phyloP scores from a whole-genome alignment of 1,140 invertebrate species.

The Pogonomyrmex californicus region DNA sequence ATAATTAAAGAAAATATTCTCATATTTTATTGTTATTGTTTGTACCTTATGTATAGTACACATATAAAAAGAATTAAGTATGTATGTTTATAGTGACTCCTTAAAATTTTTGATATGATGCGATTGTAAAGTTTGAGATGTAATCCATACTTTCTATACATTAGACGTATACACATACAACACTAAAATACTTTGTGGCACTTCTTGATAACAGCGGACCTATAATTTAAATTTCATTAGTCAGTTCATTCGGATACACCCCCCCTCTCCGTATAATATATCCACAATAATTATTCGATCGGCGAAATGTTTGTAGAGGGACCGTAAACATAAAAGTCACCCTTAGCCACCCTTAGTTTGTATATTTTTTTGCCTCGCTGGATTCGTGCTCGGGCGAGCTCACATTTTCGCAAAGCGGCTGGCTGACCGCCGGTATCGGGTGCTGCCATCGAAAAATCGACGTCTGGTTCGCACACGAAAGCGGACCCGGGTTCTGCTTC shows the following conservation, averaged over 20 bases:
- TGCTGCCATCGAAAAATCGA: conserved; percentile 55
- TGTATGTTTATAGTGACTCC: not conserved
- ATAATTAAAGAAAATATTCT: not conserved
- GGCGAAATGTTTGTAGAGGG: conserved; percentile 19
- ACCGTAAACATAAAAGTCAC: conserved; percentile 53
- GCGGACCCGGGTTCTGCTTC: not conserved
- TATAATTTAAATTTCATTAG: conserved; percentile 31
- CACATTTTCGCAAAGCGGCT: conserved; percentile 52
- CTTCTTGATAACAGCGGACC: not conserved
- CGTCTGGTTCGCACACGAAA: conserved; percentile 39
- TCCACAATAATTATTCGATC: not conserved
- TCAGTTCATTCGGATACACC: not conserved
- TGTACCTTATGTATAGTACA: not conserved
- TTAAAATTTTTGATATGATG: not conserved
- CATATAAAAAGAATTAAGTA: not conserved
- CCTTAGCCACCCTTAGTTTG: conserved; percentile 25
- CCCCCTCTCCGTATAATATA: not conserved
- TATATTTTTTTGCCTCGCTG: conserved; percentile 34
- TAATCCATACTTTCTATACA: not conserved
- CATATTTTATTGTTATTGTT: not conserved
- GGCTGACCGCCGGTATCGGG: conserved; percentile 35
- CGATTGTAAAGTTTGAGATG: not conserved
- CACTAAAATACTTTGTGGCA: not conserved
- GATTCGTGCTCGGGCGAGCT: conserved; percentile 51
- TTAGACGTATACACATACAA: not conserved